Evolutionary conservation across 92 coral and sea anemone species (phyloP), one percentile per base, ranked within the genome.

Genomic region (Hydrozoanthus gracilis): DNA sequence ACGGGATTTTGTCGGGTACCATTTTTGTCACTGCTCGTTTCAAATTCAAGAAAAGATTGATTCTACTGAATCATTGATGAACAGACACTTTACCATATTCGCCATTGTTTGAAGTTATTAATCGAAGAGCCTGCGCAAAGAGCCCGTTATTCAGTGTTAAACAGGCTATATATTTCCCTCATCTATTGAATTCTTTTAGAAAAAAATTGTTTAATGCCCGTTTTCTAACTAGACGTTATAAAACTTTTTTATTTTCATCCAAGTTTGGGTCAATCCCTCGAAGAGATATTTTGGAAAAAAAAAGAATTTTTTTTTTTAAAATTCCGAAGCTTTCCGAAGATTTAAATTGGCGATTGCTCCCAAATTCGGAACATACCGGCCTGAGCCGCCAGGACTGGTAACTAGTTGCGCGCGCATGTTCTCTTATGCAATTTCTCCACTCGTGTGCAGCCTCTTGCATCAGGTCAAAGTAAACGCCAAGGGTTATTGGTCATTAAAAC

Each of bases 381-480:
- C 68, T 70, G 8, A 14, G 83, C 55, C 12, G 66, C 83, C 39
- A 27, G 39, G 39, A 27, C 39, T 27, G 39, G 39, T 27, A 27
- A 7, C 20, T 61, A 44, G 20, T 35, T 78, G 83, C 83, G 83
- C 83, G 83, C 70, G 83, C 83, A 78, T 60, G 71, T 8, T 27
- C 39, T 74, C 70, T 78, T 58, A 56, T 78, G 70, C 70, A 58
- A 56, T 56, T 44, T 58, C 67, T 14, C 54, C 4, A 48, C 79
- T 74, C 79, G 79, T 46, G 79, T 17, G 61, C 79, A 14, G 79
- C 35, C 54, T 78, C 83, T 78, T 78, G 83, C 83, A 78, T 78
- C 83, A 78, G 83, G 68, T 78, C 7, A 4, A 56, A 60, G 71
- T 4, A 27, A 18, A 7, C 39, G 62, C 15, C 68, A 20, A 51